Conservation (phyloP, 2,888 invertebrate species). For the Lasiommata megera region DNA sequence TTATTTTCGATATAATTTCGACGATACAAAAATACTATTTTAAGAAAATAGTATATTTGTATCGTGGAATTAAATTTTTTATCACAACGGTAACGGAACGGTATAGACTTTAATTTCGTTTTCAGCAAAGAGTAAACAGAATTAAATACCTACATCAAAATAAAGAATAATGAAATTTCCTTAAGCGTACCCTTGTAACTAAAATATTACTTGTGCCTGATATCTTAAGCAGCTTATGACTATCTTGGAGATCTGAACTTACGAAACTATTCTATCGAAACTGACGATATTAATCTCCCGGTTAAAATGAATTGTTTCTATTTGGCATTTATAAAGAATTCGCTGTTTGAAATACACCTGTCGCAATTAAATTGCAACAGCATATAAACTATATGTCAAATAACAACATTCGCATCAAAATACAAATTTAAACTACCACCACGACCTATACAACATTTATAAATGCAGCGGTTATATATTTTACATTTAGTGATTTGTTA, state of each 20-base stretch:
- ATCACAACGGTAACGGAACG: no score
- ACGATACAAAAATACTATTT: no score
- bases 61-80: no score
- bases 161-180: no score
- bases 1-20: no score
- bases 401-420: neutral
- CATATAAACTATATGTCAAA: conserved; percentile 1
- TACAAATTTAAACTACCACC: neutral
- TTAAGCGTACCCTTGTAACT: no score
- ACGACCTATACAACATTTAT: neutral
- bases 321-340: conserved; percentile 25
- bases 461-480: neutral
- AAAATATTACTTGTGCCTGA: neutral
- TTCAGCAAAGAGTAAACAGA: no score
- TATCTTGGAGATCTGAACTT: conserved; percentile 1
- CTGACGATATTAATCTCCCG: neutral
- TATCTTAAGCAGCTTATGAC: neutral
- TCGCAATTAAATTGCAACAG: conserved; percentile 9
- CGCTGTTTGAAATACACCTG: conserved; percentile 11
- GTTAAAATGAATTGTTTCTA: conserved; percentile 16
- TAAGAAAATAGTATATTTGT: no score
- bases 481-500: neutral
- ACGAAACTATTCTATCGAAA: neutral
- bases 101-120: no score
- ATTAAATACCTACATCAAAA: no score